Conservation (phyloP, 2,888 invertebrate species). For the Altica lythri region DNA sequence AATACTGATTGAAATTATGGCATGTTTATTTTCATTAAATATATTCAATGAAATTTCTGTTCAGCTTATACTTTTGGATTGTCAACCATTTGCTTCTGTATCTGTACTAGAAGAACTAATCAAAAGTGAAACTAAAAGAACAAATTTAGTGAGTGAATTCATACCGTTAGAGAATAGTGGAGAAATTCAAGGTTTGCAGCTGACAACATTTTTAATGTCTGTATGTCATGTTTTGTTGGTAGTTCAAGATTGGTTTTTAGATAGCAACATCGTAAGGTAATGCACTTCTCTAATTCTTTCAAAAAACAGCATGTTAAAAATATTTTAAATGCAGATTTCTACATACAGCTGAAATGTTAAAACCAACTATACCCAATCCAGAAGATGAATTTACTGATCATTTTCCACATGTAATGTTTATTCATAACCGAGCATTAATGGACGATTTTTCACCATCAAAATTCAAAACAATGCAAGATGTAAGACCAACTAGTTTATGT, state of each 20-base stretch:
- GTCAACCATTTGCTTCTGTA: constrained; percentile 77
- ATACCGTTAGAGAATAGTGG: constrained; percentile 67
- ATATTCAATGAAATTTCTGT: too few species aligned
- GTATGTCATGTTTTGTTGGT: constrained; percentile 89
- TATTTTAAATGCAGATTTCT: constrained; percentile 65
- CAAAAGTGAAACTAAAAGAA: constrained; percentile 58
- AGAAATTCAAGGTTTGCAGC: constrained; percentile 75
- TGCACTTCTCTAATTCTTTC: neutral
- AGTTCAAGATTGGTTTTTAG: constrained; percentile 87
- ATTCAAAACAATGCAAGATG: constrained; percentile 66
- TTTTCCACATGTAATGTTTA: constrained; percentile 80
- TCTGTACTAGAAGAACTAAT: constrained; percentile 69
- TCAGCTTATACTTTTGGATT: constrained; percentile 84
- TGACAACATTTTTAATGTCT: constrained; percentile 82
- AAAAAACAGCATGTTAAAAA: constrained; percentile 1
- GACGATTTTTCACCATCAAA: constrained; percentile 71
- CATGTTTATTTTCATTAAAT: too few species aligned
- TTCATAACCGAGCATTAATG: constrained; percentile 80
- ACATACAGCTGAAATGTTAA: constrained; percentile 85
- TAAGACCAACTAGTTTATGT: too few species aligned
- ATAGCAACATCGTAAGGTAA: constrained; percentile 78
- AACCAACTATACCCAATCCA: constrained; percentile 72
- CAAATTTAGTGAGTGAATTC: constrained; percentile 63
- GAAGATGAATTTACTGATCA: constrained; percentile 74
- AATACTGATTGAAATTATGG: neutral